These are phyloP conservation scores for Dastarcus helophoroides DNA, from an alignment of 2,888 invertebrate genomes.

Conservation along the genomic window DNA sequence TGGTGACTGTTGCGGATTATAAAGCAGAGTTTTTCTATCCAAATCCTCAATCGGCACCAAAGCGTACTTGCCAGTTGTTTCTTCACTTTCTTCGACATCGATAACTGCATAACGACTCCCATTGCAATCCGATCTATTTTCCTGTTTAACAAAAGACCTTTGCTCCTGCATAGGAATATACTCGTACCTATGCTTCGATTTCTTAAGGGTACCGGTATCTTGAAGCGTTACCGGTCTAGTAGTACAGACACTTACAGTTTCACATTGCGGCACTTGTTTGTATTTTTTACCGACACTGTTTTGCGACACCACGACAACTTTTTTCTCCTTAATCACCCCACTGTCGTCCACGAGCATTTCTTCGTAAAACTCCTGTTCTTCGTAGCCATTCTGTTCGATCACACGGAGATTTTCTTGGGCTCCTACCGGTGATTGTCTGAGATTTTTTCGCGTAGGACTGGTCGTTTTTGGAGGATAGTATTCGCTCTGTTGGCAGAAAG, in stretches of 20 bases:
- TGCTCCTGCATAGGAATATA: constrained; percentile 45
- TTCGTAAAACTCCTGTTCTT: constrained; percentile 36
- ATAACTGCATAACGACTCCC: constrained; percentile 54
- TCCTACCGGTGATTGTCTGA: constrained; percentile 33
- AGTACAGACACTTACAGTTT: too few species aligned
- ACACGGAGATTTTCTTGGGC: constrained; percentile 28
- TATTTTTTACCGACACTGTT: constrained; percentile 22
- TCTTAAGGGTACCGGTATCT: too few species aligned
- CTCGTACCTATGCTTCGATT: constrained; percentile 41
- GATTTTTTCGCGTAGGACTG: constrained; percentile 19
- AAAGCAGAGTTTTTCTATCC: constrained; percentile 7
- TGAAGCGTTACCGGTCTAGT: too few species aligned
- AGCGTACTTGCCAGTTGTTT: constrained; percentile 33
- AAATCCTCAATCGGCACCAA: constrained; percentile 28
- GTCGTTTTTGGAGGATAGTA: constrained; percentile 31
- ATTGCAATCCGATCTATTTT: constrained; percentile 28
- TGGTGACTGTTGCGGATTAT: constrained; percentile 6
- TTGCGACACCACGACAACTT: constrained; percentile 34
- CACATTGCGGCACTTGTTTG: constrained; percentile 25
- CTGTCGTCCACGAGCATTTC: constrained; percentile 34
- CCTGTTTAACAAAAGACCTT: too few species aligned
- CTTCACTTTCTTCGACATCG: constrained; percentile 46
- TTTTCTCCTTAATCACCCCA: constrained; percentile 31
- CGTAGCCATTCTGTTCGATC: constrained; percentile 20
- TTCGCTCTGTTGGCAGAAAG: constrained; percentile 70